Conservation (phyloP, 2,113 vertebrate genomes). For the Oceanodroma tethys region DNA sequence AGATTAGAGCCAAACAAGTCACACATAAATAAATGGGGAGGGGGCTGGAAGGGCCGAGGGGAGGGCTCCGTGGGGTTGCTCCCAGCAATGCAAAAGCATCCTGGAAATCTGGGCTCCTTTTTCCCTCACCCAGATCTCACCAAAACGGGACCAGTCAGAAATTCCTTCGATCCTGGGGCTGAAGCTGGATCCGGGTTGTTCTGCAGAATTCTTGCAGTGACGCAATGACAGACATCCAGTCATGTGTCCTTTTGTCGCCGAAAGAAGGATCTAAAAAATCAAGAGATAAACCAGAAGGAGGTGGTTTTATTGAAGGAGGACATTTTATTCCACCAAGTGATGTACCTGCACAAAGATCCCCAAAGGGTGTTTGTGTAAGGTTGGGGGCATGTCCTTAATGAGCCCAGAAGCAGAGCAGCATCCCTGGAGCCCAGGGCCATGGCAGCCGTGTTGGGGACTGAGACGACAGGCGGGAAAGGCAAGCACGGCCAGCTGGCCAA, state of each 20-base stretch:
- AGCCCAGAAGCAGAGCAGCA: background rate
- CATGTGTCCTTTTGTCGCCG: background rate
- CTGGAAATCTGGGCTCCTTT: background rate
- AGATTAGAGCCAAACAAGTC: background rate
- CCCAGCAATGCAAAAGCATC: background rate
- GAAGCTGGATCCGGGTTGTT: fast-evolving
- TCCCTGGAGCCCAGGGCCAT: fast-evolving
- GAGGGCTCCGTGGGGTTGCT: background rate
- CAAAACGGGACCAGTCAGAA: background rate
- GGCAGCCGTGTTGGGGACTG: background rate
- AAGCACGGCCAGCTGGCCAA: background rate
- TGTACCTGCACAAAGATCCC: background rate
- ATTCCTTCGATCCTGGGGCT: fast-evolving
- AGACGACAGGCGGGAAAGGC: background rate
- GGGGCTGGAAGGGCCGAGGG: background rate
- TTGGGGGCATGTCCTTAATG: background rate
- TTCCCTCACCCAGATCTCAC: background rate
- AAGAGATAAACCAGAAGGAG: background rate
- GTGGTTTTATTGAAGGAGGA: background rate
- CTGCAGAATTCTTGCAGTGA: background rate
- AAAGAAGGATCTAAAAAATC: background rate
- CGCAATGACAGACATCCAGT: background rate
- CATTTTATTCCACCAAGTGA: background rate
- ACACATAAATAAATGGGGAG: background rate
- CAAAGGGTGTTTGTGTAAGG: background rate